A percentile compares a stretch with the other conserved stretches of the same genome.
phyloP scores from a whole-genome alignment of 2,797 vertebrate genomes.

The Macrochelys suwanniensis region DNA sequence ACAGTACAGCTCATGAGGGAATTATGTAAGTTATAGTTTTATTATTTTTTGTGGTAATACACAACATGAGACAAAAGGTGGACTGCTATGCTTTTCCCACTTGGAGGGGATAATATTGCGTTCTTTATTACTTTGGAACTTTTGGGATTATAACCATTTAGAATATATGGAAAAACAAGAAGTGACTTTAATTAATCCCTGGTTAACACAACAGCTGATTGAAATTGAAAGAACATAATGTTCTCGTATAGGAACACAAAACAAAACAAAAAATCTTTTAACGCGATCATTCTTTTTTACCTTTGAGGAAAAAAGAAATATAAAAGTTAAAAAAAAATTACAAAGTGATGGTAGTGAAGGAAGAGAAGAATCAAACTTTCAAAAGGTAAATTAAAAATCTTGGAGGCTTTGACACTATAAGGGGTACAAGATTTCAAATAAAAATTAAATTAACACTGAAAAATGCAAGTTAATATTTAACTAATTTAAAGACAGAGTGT shows the following conservation, averaged over 20 bases:
- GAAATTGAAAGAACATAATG: constrained; percentile 46
- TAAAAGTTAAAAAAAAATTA: background rate
- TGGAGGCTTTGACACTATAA: constrained; percentile 56
- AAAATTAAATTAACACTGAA: constrained; percentile 41
- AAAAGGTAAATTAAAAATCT: constrained; percentile 59
- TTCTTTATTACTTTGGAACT: constrained; percentile 65
- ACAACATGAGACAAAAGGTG: constrained; percentile 51
- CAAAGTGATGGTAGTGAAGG: background rate
- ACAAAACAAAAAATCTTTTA: constrained; percentile 21
- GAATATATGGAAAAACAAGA: constrained; percentile 47
- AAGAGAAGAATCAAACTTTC: background rate
- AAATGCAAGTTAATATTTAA: background rate
- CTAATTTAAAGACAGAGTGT: background rate
- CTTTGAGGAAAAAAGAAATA: constrained; percentile 26
- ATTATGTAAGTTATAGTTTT: constrained; percentile 50
- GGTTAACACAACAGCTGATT: constrained; percentile 54
- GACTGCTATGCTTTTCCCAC: constrained; percentile 2
- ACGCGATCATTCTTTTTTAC: constrained; percentile 12
- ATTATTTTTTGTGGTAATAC: constrained; percentile 62
- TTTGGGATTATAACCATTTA: constrained; percentile 65
- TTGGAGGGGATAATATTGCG: constrained; percentile 20
- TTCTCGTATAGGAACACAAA: constrained; percentile 17
- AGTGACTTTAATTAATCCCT: constrained; percentile 70
- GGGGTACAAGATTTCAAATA: constrained; percentile 61
- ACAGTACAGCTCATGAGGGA: constrained; percentile 3